Evolutionary conservation across 2,113 vertebrate genomes (phyloP), one percentile per base, ranked within the genome.

Genomic region (Mustela lutreola): DNA sequence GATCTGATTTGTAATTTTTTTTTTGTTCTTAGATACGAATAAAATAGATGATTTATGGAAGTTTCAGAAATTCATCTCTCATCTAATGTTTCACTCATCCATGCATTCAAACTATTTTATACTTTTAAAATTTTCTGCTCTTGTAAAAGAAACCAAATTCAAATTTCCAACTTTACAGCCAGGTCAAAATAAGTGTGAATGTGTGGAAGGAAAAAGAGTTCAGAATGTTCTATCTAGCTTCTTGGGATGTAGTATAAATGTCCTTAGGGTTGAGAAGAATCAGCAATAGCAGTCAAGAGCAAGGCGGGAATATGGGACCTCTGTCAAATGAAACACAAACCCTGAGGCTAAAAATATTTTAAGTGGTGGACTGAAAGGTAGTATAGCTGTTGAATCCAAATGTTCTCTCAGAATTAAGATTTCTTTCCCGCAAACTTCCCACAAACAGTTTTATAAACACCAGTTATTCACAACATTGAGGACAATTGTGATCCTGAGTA

Each of bases 301-400:
- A 45, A 81, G 70, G 83, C 50, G 7, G 60, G 73, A 33, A 95
- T 75, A 91, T 33, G 10, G 67, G 48, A 63, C 22, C 21, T 1
- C 1, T 67, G 90, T 85, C 58, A 93, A 97, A 92, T 79, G 65
- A 97, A 97, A 90, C 3, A 84, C 81, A 97, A 92, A 3, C 5
- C 15, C 26, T 33, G 62, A 89, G 36, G 60, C 39, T 88, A 89
- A 63, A 86, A 19, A 60, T 19, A 97, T 96, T 97, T n/a, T 18
- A 97, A 97, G 97, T 80, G 45, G 4, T 58, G 85, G 5, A 82
- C 80, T 92, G 58, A 81, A 97, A 85, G 76, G 28, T 70, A 31
- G 10, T 62, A 28, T 42, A 91, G 4, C 12, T 86, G 24, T 94
- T 79, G 70, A 48, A 83, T 63, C 12, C 45, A 97, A 98, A 96